phyloP scores from a whole-genome alignment of 2,113 vertebrate genomes.

The Guaruba guarouba region DNA sequence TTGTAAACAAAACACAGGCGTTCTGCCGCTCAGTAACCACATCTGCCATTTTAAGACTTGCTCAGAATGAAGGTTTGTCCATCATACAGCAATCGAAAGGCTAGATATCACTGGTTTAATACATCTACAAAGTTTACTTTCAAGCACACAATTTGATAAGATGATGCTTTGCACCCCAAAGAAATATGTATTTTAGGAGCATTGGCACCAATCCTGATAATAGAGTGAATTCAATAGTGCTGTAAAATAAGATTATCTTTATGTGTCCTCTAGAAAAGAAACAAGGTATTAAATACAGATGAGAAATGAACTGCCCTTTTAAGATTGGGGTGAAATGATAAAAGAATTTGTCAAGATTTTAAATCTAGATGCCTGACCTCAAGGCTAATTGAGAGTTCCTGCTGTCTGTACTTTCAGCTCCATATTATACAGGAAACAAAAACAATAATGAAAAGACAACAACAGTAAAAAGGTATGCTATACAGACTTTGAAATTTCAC shows the following conservation, averaged over 20 bases:
- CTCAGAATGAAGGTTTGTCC: background rate
- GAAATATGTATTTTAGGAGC: background rate
- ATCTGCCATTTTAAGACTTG: background rate
- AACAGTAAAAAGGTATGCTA: background rate
- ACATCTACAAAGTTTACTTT: background rate
- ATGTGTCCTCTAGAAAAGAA: background rate
- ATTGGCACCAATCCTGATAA: background rate
- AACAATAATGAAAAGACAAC: background rate
- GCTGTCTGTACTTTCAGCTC: background rate
- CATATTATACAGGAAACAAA: background rate
- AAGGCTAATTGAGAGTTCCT: slow-evolving; percentile 34
- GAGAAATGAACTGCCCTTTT: slow-evolving; percentile 28
- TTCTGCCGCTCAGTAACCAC: background rate
- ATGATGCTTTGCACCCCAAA: background rate
- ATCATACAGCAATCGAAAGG: background rate
- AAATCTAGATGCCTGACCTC: slow-evolving; percentile 28
- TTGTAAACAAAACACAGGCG: background rate
- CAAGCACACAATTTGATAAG: background rate
- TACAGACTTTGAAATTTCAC: background rate
- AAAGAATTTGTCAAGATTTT: slow-evolving; percentile 21
- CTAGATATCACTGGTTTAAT: background rate
- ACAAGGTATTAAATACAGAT: slow-evolving; percentile 27
- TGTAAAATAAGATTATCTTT: slow-evolving; percentile 29
- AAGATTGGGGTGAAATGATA: slow-evolving; percentile 44
- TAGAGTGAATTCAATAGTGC: background rate